A percentile compares a stretch with the other conserved stretches of the same genome.
These are phyloP conservation scores for Drosophila watanabei DNA, from an alignment of 1,140 invertebrate species.

Conservation along the genomic window DNA sequence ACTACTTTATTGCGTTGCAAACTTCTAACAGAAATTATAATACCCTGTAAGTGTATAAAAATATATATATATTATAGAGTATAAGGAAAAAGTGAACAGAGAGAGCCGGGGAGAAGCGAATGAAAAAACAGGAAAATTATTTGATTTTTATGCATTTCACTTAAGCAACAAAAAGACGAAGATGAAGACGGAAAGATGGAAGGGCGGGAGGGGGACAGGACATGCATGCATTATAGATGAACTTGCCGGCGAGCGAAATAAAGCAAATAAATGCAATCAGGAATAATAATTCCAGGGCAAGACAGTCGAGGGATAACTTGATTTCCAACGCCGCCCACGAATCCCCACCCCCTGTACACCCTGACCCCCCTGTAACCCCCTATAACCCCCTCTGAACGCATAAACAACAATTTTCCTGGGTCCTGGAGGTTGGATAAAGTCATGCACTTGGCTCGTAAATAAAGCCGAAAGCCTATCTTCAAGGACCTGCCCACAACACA, in stretches of 20 bases:
- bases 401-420: conserved; percentile 66
- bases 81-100: conserved; percentile 26
- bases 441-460: conserved; percentile 73
- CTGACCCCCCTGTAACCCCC: too few relatives aligned
- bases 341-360: neutral
- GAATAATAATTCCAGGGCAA: conserved; percentile 78
- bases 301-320: conserved; percentile 62
- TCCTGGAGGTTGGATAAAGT: conserved; percentile 41
- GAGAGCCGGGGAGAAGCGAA: conserved; percentile 26
- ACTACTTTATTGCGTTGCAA: too few relatives aligned
- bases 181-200: conserved; percentile 11
- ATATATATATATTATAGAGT: neutral
- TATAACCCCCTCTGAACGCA: conserved; percentile 43
- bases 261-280: conserved; percentile 82
- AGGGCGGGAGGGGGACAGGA: conserved; percentile 15
- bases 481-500: conserved; percentile 50
- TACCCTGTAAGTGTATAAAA: too few relatives aligned
- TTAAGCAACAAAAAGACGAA: conserved; percentile 71
- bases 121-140: conserved; percentile 81
- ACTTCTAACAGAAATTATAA: too few relatives aligned
- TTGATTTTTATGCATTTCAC: conserved; percentile 82
- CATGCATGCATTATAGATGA: conserved; percentile 79
- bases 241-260: conserved; percentile 70
- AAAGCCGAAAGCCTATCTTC: conserved; percentile 65
- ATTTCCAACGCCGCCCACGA: conserved; percentile 37